Percentiles rank a stretch among this genome's conserved stretches.
Evolutionary conservation across 2,888 invertebrate genomes (phyloP).

Genomic region (Lepidochrysops patricia): DNA sequence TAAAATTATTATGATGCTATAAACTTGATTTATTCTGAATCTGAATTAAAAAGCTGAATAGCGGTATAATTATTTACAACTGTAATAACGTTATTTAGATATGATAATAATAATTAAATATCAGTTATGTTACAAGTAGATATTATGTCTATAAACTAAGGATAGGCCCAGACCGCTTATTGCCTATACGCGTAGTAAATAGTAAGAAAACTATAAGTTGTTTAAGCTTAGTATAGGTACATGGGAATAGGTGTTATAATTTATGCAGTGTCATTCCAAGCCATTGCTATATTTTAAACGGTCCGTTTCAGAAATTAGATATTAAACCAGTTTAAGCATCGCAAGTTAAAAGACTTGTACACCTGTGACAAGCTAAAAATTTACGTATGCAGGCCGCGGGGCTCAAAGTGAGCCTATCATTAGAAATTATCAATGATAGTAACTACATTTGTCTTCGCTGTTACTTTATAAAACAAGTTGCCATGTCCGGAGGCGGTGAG

Average conservation of each 20-base stretch:
- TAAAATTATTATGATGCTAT: conserved; percentile 1
- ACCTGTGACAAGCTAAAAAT: conserved; percentile 1
- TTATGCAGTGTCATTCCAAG: background rate
- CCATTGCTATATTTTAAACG: background rate
- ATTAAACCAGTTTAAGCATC: background rate
- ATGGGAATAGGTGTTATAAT: background rate
- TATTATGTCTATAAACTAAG: no score
- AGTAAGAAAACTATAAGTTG: no score
- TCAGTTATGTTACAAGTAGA: no score
- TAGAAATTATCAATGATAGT: conserved; percentile 5
- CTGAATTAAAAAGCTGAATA: background rate
- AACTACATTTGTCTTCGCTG: background rate
- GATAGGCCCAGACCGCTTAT: no score
- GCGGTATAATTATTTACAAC: background rate
- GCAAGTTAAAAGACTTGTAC: background rate
- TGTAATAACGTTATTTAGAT: no score
- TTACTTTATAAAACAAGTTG: conserved; percentile 2
- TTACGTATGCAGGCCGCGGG: background rate
- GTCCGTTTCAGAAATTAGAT: background rate
- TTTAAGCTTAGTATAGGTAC: background rate
- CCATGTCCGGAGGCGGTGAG: conserved; percentile 1
- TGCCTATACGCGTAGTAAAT: no score
- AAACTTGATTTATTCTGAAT: background rate
- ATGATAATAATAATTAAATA: no score
- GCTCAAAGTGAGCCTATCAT: background rate